These are phyloP conservation scores for Cryptoblepharus egeriae DNA, from an alignment of 2,797 vertebrate genomes.

Conservation along the genomic window DNA sequence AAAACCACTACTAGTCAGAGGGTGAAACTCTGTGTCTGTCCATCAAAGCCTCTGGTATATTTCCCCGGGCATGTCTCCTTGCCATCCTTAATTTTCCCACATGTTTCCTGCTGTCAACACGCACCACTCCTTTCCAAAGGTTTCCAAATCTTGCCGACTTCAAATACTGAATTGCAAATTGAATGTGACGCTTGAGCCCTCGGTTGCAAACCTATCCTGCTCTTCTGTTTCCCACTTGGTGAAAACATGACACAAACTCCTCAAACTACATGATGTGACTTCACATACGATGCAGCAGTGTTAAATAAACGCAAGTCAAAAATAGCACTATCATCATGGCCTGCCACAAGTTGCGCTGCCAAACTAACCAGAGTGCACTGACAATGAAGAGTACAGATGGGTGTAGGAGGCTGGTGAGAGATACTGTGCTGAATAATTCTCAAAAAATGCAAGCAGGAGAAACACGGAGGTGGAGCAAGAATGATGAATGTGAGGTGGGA, in stretches of 20 bases:
- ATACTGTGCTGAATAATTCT: conserved; percentile 6
- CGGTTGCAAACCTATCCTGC: no score
- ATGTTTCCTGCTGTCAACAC: background rate
- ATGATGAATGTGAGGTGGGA: conserved; percentile 2
- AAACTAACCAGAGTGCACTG: background rate
- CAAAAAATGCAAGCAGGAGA: conserved; percentile 20
- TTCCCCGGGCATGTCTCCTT: background rate
- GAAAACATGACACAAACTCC: no score
- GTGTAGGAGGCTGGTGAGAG: background rate
- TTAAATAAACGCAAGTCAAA: background rate
- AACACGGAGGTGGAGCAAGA: conserved; percentile 27
- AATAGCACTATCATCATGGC: background rate
- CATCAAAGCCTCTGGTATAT: background rate
- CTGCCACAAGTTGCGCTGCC: background rate
- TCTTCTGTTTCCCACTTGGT: no score
- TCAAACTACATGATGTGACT: background rate
- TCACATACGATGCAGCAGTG: background rate
- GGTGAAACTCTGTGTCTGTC: background rate
- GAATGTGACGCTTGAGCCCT: no score
- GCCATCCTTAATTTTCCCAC: background rate
- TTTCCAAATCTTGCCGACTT: background rate
- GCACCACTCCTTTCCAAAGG: background rate
- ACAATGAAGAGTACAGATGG: background rate
- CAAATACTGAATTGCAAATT: background rate
- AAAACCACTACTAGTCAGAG: background rate